Evolutionary conservation across 2,113 vertebrate species (phyloP).

Genomic region (Phrynosoma blainvillii): DNA sequence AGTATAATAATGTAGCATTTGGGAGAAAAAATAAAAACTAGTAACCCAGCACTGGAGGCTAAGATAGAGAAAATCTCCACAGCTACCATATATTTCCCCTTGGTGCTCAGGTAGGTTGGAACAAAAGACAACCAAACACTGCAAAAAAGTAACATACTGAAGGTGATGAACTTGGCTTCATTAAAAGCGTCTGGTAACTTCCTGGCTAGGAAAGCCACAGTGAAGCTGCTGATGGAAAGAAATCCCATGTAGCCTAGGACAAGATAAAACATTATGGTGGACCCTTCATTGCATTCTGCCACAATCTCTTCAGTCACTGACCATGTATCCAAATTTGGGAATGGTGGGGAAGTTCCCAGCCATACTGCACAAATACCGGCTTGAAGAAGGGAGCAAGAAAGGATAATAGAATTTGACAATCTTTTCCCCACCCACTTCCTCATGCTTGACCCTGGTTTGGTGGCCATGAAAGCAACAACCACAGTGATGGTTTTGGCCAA

Average conservation of each 20-base stretch:
- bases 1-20: too few species aligned
- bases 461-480: neutral
- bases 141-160: neutral
- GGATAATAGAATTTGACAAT: neutral
- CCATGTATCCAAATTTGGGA: neutral
- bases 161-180: neutral
- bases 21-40: too few species aligned
- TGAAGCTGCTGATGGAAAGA: conserved; percentile 12
- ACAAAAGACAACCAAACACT: too few species aligned
- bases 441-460: neutral
- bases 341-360: neutral
- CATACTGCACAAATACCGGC: neutral
- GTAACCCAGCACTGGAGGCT: neutral
- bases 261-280: conserved; percentile 21
- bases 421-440: neutral
- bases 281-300: conserved; percentile 36
- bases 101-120: too few species aligned
- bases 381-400: neutral
- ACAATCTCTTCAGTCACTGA: conserved; percentile 14
- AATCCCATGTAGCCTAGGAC: conserved; percentile 43
- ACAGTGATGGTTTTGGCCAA: conserved; percentile 16
- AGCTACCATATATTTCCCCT: neutral
- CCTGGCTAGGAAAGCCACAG: neutral
- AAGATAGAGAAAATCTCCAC: neutral
- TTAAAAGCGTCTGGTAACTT: neutral